Evolutionary conservation across 1,140 invertebrate species (phyloP).

Genomic region (Hermetia illucens): DNA sequence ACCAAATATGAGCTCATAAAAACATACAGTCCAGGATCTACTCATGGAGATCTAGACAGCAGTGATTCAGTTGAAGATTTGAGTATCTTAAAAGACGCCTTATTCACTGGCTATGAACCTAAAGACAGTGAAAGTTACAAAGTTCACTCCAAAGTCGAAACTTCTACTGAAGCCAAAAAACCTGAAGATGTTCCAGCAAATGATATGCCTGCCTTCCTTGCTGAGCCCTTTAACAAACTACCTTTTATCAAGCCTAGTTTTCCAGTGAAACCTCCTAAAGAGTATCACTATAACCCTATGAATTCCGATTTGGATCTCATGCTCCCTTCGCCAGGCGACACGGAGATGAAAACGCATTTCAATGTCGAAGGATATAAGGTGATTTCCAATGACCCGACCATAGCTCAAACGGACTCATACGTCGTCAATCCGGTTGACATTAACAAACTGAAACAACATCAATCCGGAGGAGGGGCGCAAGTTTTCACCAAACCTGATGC

Average conservation of each 20-base stretch:
- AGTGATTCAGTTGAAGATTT: too few species aligned
- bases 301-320: too few species aligned
- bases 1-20: too few species aligned
- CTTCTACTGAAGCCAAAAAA: too few species aligned
- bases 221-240: slow-evolving; percentile 27
- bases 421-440: slow-evolving; percentile 4
- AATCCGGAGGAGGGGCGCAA: background rate
- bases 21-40: too few species aligned
- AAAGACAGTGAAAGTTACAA: too few species aligned
- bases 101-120: too few species aligned
- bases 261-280: slow-evolving; percentile 22
- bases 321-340: too few species aligned
- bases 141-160: too few species aligned
- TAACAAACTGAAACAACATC: slow-evolving; percentile 6
- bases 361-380: slow-evolving; percentile 4
- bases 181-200: background rate
- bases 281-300: too few species aligned
- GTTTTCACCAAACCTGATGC: slow-evolving; percentile 1
- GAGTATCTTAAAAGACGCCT: too few species aligned
- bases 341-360: background rate
- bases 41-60: too few species aligned
- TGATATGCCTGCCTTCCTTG: slow-evolving; percentile 3
- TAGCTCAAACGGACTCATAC: slow-evolving; percentile 1
- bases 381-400: background rate
- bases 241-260: slow-evolving; percentile 29